Conservation (phyloP, 2,113 vertebrate species). For the Oryctolagus cuniculus region DNA sequence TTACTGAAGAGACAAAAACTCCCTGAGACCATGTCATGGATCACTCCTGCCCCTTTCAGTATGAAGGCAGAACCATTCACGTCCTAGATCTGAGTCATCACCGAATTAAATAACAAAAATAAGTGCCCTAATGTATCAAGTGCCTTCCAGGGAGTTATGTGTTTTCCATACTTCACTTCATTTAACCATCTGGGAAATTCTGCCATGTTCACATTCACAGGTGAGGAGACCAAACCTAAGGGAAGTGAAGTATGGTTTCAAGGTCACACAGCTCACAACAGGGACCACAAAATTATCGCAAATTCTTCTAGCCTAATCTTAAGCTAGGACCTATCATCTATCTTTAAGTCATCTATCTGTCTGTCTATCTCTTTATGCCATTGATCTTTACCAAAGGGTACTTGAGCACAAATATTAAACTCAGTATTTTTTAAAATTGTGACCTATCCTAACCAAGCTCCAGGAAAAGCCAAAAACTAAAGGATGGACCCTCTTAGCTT, state of each 20-base stretch:
- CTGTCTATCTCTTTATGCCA: not conserved
- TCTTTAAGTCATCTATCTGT: too few relatives aligned
- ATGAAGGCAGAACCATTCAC: not conserved
- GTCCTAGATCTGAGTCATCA: not conserved
- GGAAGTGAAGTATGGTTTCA: not conserved
- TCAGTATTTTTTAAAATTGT: not conserved
- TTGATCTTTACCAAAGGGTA: not conserved
- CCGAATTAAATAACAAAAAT: not conserved
- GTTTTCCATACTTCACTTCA: not conserved
- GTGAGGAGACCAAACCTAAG: not conserved
- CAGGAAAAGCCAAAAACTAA: not conserved
- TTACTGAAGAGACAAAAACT: not conserved
- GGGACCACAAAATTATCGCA: not conserved
- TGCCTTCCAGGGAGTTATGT: not conserved
- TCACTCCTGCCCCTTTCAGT: not conserved
- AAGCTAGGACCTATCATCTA: not conserved
- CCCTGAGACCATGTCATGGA: not conserved
- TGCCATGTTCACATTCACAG: not conserved
- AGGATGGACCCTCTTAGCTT: not conserved
- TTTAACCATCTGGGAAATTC: not conserved
- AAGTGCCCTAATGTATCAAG: not conserved
- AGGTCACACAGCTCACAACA: not conserved
- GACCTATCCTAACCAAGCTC: not conserved
- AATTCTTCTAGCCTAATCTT: not conserved
- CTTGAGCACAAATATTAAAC: not conserved